Evolutionary conservation across 2,888 invertebrate genomes (phyloP), one percentile per base, ranked within the genome.

Genomic region (Melinaea menophilus): DNA sequence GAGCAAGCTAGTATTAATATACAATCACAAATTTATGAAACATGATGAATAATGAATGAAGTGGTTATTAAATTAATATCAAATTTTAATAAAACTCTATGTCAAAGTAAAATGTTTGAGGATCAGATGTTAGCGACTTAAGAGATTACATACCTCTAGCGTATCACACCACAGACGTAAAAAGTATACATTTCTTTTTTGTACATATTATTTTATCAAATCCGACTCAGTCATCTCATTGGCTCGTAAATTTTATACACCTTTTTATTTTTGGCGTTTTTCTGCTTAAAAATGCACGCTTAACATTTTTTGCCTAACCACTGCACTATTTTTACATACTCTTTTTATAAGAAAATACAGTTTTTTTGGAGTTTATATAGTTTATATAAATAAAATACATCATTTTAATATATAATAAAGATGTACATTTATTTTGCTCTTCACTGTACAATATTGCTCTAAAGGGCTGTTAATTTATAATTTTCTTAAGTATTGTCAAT

Each of bases 41-140:
- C 31, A 5, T 51, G 11, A 31, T 31, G 31, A 5, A 31, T 62
- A 56, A 55, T 58, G 58, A 61, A 65, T 59, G 60, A 61, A 58
- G 67, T 66, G 62, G 61, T 63, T 62, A 64, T 63, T 64, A 65
- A 66, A 71, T 73, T 72, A 77, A 76, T 75, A 70, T 71, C 61
- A 67, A 70, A 74, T 69, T 69, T 65, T 74, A 73, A 72, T 74
- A 75, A 76, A 71, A 72, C 73, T 72, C 68, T 73, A 71, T 77
- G 77, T 78, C 75, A 81, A 79, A 77, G 79, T 76, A 75, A 79
- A 78, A 80, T 76, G 79, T 81, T 79, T 78, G 72, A 73, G 71
- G 69, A 75, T 73, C 71, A 73, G 76, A 81, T 81, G 84, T 85
- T 80, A 76, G 76, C 75, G 79, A 76, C 76, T 63, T 65, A 56